Evolutionary conservation across 2,888 invertebrate genomes (phyloP).

Genomic region (Nemurella pictetii): DNA sequence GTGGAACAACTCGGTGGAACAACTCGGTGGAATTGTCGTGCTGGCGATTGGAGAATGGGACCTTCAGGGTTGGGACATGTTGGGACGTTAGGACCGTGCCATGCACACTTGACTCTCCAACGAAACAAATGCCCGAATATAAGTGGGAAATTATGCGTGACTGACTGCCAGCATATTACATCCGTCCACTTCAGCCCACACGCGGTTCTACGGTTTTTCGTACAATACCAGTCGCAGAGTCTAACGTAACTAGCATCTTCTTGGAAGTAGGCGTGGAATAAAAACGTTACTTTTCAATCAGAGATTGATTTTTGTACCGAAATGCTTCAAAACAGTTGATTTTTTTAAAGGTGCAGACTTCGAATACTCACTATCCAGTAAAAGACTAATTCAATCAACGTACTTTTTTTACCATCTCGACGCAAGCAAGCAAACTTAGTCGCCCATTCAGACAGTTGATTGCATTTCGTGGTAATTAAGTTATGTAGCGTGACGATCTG

Average conservation of each 20-base stretch:
- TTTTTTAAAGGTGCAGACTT: too few species aligned
- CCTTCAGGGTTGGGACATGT: not conserved
- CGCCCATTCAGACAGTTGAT: not conserved
- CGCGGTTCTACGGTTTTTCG: too few species aligned
- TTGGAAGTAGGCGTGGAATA: too few species aligned
- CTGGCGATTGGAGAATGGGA: not conserved
- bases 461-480: not conserved
- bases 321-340: too few species aligned
- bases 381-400: not conserved
- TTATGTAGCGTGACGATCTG: not conserved
- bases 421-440: not conserved
- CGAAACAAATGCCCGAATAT: not conserved
- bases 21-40: not conserved
- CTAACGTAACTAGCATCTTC: too few species aligned
- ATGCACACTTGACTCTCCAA: not conserved
- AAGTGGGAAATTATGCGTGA: not conserved
- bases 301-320: too few species aligned
- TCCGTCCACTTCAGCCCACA: too few species aligned
- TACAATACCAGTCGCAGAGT: too few species aligned
- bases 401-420: not conserved
- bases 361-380: too few species aligned
- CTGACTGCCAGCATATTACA: too few species aligned
- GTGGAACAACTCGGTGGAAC: not conserved
- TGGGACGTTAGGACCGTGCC: not conserved
- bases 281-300: too few species aligned